Evolutionary conservation across 2,888 invertebrate genomes (phyloP), one percentile per base, ranked within the genome.

Genomic region (Papilio demoleus): DNA sequence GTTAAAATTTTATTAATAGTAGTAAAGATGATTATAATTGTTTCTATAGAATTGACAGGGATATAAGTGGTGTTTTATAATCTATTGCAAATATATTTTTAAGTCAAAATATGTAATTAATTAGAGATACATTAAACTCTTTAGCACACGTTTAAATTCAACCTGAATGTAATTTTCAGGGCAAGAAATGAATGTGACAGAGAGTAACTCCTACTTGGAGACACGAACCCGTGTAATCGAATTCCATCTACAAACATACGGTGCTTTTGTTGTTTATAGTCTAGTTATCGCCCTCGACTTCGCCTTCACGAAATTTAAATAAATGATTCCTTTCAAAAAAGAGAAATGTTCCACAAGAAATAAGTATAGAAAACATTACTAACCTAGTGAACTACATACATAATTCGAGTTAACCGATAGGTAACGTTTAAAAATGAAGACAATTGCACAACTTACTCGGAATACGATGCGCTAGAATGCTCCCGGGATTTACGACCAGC

Each of bases 391-490:
- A 9, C 31, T 19, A 47, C 47, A 24, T 31, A 53, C n/a, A 31
- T 31, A 53, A 53, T 31, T n/a, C 31, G n/a, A 53, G 27, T 53
- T 53, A 53, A 53, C 53, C 53, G 31, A 56, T 59, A 65, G 60
- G 66, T 38, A 47, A 47, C 45, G 66, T 67, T 67, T 61, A 53
- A 67, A 66, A 67, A 67, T 53, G 27, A 61, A 67, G 67, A 67
- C 61, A 67, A 50, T 67, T 67, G 67, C 67, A 61, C 45, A 65
- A 61, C 60, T 60, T 38, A 61, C 19, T 61, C 61, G 47, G 38
- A 53, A 67, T 61, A 53, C 58, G 36, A 22, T 66, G 47, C 22
- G 24, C 58, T 47, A 47, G 60, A 47, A 60, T 53, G 53, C 53
- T 31, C 53, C n/a, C 31, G 53, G 53, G 53, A 53, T 53, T 53